Percentiles rank a stretch among this genome's conserved stretches.
Evolutionary conservation across 2,113 vertebrate species (phyloP).

Genomic region (Ochotona curzoniae): DNA sequence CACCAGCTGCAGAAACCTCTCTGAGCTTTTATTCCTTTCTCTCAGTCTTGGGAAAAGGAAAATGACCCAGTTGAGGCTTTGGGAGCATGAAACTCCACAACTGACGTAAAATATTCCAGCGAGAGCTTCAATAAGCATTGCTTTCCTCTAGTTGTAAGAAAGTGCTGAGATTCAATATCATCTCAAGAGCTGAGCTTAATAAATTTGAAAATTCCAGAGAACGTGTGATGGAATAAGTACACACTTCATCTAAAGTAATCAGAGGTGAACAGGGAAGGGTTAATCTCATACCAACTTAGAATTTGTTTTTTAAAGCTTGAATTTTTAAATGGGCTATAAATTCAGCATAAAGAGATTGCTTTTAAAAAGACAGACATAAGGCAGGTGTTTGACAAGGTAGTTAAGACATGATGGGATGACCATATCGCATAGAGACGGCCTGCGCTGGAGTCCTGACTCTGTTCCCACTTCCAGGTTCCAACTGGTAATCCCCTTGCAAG

Average conservation of each 20-base stretch:
- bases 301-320: not conserved
- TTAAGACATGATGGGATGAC: no score
- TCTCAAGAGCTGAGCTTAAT: not conserved
- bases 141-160: conserved; percentile 9
- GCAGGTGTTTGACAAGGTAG: no score
- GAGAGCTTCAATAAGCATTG: not conserved
- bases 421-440: no score
- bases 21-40: not conserved
- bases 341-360: not conserved
- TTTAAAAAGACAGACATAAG: not conserved
- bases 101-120: not conserved
- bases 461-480: no score
- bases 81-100: not conserved
- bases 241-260: not conserved
- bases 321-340: not conserved
- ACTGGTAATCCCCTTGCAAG: no score
- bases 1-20: not conserved
- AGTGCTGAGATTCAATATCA: not conserved
- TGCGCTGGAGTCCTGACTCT: no score
- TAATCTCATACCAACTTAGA: not conserved
- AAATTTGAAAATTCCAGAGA: conserved; percentile 45
- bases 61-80: not conserved
- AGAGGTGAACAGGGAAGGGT: not conserved
- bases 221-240: not conserved
- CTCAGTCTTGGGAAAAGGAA: not conserved